Evolutionary conservation across 2,888 invertebrate species (phyloP).

Genomic region (Cephus pulcher): DNA sequence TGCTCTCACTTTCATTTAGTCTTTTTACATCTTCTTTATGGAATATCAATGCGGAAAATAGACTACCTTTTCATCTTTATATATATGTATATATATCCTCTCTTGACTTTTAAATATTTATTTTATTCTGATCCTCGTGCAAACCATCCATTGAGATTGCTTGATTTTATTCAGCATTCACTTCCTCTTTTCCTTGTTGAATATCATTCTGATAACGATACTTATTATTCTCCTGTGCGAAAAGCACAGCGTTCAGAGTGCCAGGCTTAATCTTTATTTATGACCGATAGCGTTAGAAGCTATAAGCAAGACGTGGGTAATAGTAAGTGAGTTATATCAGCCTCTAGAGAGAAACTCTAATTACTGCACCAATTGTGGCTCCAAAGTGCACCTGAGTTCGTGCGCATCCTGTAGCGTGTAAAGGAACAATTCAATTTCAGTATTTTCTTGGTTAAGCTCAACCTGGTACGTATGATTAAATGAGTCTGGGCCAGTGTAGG

Average conservation of each 20-base stretch:
- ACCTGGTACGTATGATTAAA: not conserved
- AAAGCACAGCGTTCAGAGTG: not conserved
- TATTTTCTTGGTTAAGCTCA: not conserved
- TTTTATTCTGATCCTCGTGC: not conserved
- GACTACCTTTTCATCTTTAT: not conserved
- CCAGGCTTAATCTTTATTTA: slow-evolving; percentile 7
- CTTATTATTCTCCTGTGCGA: not conserved
- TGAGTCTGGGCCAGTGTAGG: not conserved
- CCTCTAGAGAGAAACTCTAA: slow-evolving; percentile 20
- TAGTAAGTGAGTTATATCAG: not conserved
- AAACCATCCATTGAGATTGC: not conserved
- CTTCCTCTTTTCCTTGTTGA: not conserved
- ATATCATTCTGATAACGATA: not conserved
- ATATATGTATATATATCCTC: not conserved
- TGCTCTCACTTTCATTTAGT: too few species aligned
- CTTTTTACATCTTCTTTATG: too few species aligned
- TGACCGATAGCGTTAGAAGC: not conserved
- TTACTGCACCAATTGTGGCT: slow-evolving; percentile 29
- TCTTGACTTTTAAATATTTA: not conserved
- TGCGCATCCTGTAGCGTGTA: slow-evolving; percentile 15
- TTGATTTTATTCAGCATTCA: not conserved
- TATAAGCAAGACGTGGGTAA: not conserved
- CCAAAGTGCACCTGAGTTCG: slow-evolving; percentile 29
- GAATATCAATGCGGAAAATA: not conserved
- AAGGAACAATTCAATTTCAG: not conserved